Evolutionary conservation across 2,888 invertebrate species (phyloP).

Genomic region (Sarcophaga variegata): DNA sequence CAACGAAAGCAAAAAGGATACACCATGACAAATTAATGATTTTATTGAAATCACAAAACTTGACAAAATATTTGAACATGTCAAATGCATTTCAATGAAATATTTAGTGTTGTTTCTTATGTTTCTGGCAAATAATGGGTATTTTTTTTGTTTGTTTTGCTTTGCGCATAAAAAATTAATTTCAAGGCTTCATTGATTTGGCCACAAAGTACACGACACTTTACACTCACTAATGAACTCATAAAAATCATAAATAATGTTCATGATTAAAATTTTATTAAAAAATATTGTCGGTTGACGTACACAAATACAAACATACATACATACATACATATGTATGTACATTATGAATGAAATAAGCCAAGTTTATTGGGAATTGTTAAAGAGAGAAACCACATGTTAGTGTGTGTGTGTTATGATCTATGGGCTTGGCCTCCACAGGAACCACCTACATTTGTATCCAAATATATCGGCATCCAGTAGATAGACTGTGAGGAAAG

Average conservation of each 20-base stretch:
- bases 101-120: constrained; percentile 57
- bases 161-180: background rate
- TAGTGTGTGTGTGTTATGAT: constrained; percentile 3
- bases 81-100: constrained; percentile 58
- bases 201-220: constrained; percentile 62
- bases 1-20: constrained; percentile 49
- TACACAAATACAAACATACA: constrained; percentile 44
- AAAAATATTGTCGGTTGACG: constrained; percentile 44
- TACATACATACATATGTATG: constrained; percentile 13
- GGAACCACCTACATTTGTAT: constrained; percentile 44
- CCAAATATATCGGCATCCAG: background rate
- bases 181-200: constrained; percentile 60
- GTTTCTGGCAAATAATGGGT: constrained; percentile 3
- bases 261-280: constrained; percentile 62
- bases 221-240: constrained; percentile 69
- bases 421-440: constrained; percentile 59
- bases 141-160: background rate
- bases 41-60: constrained; percentile 65
- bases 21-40: constrained; percentile 68
- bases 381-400: background rate
- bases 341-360: constrained; percentile 25
- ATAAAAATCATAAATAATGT: constrained; percentile 70
- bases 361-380: constrained; percentile 61
- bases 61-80: constrained; percentile 57
- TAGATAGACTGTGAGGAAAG: background rate